A percentile compares a stretch with the other conserved stretches of the same genome.
phyloP scores from a whole-genome alignment of 2,797 vertebrate species.

The Parotocinclus haroldoi region DNA sequence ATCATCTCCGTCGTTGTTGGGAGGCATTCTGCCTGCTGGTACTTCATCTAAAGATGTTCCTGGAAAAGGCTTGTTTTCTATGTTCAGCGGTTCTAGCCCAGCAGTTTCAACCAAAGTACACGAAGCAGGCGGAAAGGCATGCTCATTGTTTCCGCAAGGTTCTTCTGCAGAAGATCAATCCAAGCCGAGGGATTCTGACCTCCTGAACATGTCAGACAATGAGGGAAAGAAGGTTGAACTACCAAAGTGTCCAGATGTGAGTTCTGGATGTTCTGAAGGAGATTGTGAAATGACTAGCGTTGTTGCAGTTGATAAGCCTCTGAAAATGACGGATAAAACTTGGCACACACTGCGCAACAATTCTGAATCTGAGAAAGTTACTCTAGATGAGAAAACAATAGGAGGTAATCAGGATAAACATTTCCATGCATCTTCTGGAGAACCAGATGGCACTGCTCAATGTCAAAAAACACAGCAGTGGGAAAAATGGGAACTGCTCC shows the following conservation, averaged over 20 bases:
- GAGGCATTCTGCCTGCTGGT: constrained; percentile 59
- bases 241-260: constrained; percentile 43
- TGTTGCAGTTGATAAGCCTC: constrained; percentile 19
- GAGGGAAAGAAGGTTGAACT: constrained; percentile 62
- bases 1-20: constrained; percentile 55
- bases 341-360: constrained; percentile 13
- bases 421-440: constrained; percentile 18
- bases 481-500: not conserved
- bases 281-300: constrained; percentile 29
- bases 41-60: constrained; percentile 59
- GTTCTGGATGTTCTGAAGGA: constrained; percentile 1
- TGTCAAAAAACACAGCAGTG: not conserved
- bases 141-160: no score
- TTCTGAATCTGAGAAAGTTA: constrained; percentile 35
- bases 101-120: constrained; percentile 46
- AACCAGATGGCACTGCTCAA: constrained; percentile 46
- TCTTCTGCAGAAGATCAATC: constrained; percentile 53
- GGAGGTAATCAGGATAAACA: constrained; percentile 39
- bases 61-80: constrained; percentile 72
- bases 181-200: constrained; percentile 63
- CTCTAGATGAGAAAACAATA: constrained; percentile 14
- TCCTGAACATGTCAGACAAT: constrained; percentile 62
- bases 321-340: constrained; percentile 32
- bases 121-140: constrained; percentile 63
- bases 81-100: constrained; percentile 62